These are phyloP conservation scores for Odontamblyopus lacepedii DNA, from an alignment of 2,797 vertebrate genomes.

Conservation along the genomic window DNA sequence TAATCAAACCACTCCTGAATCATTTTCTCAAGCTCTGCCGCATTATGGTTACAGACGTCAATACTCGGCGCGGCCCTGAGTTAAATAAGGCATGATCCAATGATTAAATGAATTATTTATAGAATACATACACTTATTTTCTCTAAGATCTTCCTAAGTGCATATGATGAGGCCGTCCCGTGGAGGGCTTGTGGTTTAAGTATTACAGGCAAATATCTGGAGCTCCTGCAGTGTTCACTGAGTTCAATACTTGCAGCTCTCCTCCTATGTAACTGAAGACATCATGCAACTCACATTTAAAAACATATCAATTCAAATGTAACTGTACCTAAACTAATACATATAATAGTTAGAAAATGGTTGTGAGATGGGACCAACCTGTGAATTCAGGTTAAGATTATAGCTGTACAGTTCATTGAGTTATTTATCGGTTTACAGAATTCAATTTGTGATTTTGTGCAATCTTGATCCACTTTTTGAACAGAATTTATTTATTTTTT, in stretches of 20 bases:
- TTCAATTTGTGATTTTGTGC: not conserved
- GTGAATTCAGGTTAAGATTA: too few species aligned
- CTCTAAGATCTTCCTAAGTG: not conserved
- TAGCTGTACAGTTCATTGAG: too few species aligned
- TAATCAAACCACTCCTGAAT: conserved; percentile 21
- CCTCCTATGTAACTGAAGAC: not conserved
- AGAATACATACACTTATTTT: not conserved
- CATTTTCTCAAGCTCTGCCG: conserved; percentile 23
- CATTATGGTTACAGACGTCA: conserved; percentile 11
- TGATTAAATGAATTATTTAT: conserved; percentile 32
- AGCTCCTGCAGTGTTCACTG: not conserved
- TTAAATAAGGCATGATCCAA: conserved; percentile 26
- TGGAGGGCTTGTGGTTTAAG: not conserved
- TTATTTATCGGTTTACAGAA: too few species aligned
- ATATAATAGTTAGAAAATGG: too few species aligned
- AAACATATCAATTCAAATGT: not conserved
- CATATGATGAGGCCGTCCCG: not conserved
- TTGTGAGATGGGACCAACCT: too few species aligned
- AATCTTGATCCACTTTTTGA: not conserved
- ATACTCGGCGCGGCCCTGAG: conserved; percentile 6
- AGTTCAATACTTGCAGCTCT: not conserved
- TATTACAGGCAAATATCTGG: not conserved
- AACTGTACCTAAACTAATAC: not conserved
- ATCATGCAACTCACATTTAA: not conserved
- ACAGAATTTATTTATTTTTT: too few species aligned